Evolutionary conservation across 37 sponge, comb jelly and placozoan species (phyloP), one percentile per base, ranked within the genome.

Genomic region (Halichondria panicea): DNA sequence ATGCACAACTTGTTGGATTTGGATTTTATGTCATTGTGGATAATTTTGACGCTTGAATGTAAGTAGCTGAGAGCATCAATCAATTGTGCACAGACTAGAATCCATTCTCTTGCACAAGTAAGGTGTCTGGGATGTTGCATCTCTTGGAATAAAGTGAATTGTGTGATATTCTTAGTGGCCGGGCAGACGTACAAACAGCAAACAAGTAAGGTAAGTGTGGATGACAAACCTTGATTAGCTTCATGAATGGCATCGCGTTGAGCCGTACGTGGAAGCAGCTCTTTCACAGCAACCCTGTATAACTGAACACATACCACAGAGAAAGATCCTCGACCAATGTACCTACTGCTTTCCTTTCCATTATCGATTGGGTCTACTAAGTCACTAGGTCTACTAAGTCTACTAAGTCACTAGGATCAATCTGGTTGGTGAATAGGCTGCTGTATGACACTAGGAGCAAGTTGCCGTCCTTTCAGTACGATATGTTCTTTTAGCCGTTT

Each of bases 11-110:
- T n/a, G n/a, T n/a, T n/a, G n/a, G n/a, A n/a, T 30, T 66, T 45
- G 7, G 66, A 21, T 12, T 65, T 77, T 38, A 77, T 67, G 31
- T 77, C 78, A 77, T 67, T 77, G 43, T 77, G 79, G 2, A 78
- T 34, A 30, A 66, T 67, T 41, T 54, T 39, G 4, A n/a, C n/a
- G n/a, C 36, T 40, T 24, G 36, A 24, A 54, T 78, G 79, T 1
- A 78, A 30, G 39, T 78, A 78, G 39, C n/a, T 35, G 12, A 78
- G 1, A 13, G 79, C 79, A 40, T 78, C 66, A 24, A 78, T 39
- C 9, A 66, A 19, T 67, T 78, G 68, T 28, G 43, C 25, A 24
- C 38, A 56, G 18, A 78, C 18, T 7, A 15, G 27, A 7, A 78
- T 38, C 79, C 79, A 78, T 4, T 34, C 59, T n/a, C n/a, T n/a